These are phyloP conservation scores for Papilio dardanus DNA, from an alignment of 1,140 invertebrate species.

Conservation along the genomic window DNA sequence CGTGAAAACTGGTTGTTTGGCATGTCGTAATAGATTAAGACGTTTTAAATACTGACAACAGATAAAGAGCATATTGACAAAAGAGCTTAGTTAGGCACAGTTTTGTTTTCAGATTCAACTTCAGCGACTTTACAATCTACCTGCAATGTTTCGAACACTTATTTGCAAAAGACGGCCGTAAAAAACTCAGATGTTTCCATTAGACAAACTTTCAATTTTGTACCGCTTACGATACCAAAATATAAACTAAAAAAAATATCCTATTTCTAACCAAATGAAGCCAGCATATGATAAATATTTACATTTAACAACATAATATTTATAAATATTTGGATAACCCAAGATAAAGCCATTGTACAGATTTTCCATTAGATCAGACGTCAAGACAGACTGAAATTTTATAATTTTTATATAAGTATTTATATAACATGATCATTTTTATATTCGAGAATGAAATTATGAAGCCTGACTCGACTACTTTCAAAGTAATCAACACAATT, in stretches of 20 bases:
- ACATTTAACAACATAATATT: conserved; percentile 5
- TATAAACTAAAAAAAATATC: too few relatives aligned
- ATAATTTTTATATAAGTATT: too few relatives aligned
- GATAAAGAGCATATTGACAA: too few relatives aligned
- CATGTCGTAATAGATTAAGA: conserved; percentile 27
- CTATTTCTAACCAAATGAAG: neutral
- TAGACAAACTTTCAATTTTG: too few relatives aligned
- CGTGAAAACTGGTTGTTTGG: neutral
- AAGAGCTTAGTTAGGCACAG: neutral
- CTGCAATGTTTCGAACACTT: neutral
- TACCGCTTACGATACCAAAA: too few relatives aligned
- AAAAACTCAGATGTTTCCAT: neutral
- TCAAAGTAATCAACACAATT: too few relatives aligned
- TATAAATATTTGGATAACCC: conserved; percentile 29
- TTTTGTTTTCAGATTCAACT: conserved; percentile 1
- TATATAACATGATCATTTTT: too few relatives aligned
- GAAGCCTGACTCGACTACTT: too few relatives aligned
- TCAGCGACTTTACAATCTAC: neutral
- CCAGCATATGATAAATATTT: conserved; percentile 16
- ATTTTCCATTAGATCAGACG: conserved; percentile 10
- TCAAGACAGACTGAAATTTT: neutral
- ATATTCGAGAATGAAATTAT: too few relatives aligned
- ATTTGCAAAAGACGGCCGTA: neutral
- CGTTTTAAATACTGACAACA: neutral
- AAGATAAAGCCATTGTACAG: conserved; percentile 9